Evolutionary conservation across 2,797 vertebrate species (phyloP).

Genomic region (Arnoldichthys spilopterus): DNA sequence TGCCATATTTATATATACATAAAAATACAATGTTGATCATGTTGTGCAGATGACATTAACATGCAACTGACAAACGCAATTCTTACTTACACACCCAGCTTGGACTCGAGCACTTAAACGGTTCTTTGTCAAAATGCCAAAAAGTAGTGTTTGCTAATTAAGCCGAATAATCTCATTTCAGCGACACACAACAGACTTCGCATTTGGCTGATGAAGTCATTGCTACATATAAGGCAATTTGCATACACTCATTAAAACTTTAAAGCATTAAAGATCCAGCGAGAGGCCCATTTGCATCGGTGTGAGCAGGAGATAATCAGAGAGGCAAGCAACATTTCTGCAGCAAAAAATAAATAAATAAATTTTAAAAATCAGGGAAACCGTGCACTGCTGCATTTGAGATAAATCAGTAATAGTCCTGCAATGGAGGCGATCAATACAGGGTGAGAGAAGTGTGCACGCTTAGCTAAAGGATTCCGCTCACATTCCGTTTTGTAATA

Average conservation of each 20-base stretch:
- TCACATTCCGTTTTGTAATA: background rate
- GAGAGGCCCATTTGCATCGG: background rate
- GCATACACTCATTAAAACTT: slow-evolving; percentile 20
- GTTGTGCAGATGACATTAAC: too few relatives aligned
- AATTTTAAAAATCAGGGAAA: too few relatives aligned
- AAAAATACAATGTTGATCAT: too few relatives aligned
- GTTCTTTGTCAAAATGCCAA: slow-evolving; percentile 1
- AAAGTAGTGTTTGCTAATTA: background rate
- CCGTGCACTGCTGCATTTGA: background rate
- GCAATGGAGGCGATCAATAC: background rate
- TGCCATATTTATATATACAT: too few relatives aligned
- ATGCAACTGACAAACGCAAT: background rate
- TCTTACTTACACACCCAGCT: background rate
- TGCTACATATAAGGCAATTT: background rate
- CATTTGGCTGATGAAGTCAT: background rate
- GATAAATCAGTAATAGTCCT: background rate
- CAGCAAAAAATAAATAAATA: background rate
- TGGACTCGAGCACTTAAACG: background rate
- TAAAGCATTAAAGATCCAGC: background rate
- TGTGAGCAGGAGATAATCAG: background rate
- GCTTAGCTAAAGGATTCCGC: background rate
- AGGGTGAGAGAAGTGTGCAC: background rate
- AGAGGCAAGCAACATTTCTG: background rate
- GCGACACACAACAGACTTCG: background rate
- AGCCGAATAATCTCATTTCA: background rate